Base-by-base conservation (phyloP, 2,888 invertebrate genomes). In the Abscondita cerata region DNA sequence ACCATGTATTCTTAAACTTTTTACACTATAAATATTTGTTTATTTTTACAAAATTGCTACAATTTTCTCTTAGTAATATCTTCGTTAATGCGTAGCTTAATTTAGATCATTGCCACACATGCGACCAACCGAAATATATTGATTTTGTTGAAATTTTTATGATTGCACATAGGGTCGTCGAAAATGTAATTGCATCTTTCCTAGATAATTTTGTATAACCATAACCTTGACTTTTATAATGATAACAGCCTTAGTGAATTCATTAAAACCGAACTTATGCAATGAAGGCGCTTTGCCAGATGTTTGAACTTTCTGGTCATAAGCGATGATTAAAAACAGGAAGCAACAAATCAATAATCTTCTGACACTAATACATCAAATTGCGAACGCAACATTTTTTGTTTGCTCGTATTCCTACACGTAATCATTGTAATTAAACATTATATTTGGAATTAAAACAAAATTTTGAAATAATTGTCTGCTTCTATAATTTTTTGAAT, bases 341-440 rank as follows among this genome's bases (percentile, higher is more conserved):
- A 57, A 57, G 51, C 25, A 15, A 50, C 57, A 57, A 50, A 57
- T 57, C 50, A 50, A 51, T 57, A 57, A 57, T 50, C 51, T 44
- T 44, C 25, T 48, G 48, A 48, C 48, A 48, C 33, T 33, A 48
- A 48, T 48, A 48, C 12, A 48, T 48, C 20, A 48, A 8, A 33
- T 25, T 20, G 48, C 13, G n/a, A 3, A 25, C 16, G 19, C 31
- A 47, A 25, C 6, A 25, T 25, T 47, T 47, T 47, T 47, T 25
- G 25, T 6, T 4, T 25, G 25, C 6, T 25, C 25, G 6, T 25
- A 25, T 25, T n/a, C n/a, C n/a, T n/a, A 25, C 25, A 25, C 25
- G 25, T 25, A 25, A 25, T 25, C 25, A 6, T 6, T 6, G 25
- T 25, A 25, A 25, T 25, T 25, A 4, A 25, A 25, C 25, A 6